phyloP scores from a whole-genome alignment of 2,888 invertebrate species.

The Scaptomyza tumidula region DNA sequence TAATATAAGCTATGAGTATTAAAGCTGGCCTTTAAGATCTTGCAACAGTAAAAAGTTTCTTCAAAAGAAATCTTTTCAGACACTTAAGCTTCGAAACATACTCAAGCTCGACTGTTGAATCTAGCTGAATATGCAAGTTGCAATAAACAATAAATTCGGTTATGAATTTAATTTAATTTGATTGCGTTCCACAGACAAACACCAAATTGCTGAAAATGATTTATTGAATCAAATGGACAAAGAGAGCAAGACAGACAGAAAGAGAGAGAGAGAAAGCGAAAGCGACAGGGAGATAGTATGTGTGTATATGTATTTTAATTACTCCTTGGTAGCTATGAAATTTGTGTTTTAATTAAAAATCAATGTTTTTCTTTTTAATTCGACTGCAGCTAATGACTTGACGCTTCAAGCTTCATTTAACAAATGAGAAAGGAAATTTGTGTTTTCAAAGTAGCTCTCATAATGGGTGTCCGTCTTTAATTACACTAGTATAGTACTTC shows the following conservation, averaged over 20 bases:
- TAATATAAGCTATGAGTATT: neutral
- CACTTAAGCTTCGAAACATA: neutral
- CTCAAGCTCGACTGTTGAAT: neutral
- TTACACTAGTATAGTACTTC: constrained; percentile 16
- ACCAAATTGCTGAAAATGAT: neutral
- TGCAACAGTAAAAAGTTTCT: neutral
- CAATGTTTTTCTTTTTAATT: constrained; percentile 22
- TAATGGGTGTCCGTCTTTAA: constrained; percentile 29
- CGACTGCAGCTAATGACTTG: constrained; percentile 38
- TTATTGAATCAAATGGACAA: neutral
- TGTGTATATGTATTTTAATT: constrained; percentile 22
- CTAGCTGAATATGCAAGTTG: neutral
- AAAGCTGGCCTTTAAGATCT: neutral
- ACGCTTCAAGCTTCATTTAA: constrained; percentile 39
- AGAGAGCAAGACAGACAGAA: neutral
- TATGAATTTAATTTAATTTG: constrained; percentile 6
- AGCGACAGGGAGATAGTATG: neutral
- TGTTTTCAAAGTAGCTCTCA: constrained; percentile 1
- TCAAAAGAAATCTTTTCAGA: neutral
- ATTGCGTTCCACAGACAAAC: neutral
- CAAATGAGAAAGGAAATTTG: constrained; percentile 31
- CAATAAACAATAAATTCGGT: neutral
- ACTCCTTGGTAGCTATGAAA: constrained; percentile 9
- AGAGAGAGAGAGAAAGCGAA: neutral
- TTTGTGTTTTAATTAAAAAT: constrained; percentile 41